Conservation (phyloP, 2,113 vertebrate species). For the Motacilla tschutschensis region DNA sequence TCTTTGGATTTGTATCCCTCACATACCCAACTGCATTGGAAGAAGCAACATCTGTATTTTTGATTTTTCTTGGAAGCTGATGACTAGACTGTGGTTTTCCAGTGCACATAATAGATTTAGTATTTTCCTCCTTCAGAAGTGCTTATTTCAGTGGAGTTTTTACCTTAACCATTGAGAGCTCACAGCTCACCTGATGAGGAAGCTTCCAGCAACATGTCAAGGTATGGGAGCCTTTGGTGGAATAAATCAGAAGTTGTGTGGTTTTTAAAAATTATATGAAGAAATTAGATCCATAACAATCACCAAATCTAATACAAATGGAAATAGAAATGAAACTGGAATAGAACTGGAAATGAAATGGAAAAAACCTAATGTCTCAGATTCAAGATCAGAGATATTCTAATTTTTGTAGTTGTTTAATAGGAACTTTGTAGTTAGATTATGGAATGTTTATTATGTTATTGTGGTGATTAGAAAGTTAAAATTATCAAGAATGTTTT, state of each 20-base stretch:
- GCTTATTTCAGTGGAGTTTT: background rate
- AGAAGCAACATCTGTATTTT: background rate
- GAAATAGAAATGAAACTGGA: no score
- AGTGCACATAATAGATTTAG: no score
- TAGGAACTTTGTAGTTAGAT: background rate
- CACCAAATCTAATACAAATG: background rate
- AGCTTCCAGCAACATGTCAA: background rate
- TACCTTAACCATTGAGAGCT: background rate
- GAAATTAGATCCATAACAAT: background rate
- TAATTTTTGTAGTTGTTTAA: background rate
- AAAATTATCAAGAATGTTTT: background rate
- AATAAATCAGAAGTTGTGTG: background rate
- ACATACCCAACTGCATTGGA: background rate
- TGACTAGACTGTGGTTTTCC: background rate
- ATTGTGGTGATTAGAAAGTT: background rate
- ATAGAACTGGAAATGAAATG: background rate
- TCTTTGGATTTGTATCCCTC: background rate
- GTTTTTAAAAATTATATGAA: background rate
- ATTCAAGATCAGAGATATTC: background rate
- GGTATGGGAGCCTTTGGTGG: background rate
- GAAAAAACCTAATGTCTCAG: background rate
- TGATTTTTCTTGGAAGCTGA: background rate
- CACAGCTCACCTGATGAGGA: background rate
- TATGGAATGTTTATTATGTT: background rate
- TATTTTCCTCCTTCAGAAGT: background rate